These are phyloP conservation scores for Drosophila demipolita DNA, from an alignment of 2,888 invertebrate species.

Conservation along the genomic window DNA sequence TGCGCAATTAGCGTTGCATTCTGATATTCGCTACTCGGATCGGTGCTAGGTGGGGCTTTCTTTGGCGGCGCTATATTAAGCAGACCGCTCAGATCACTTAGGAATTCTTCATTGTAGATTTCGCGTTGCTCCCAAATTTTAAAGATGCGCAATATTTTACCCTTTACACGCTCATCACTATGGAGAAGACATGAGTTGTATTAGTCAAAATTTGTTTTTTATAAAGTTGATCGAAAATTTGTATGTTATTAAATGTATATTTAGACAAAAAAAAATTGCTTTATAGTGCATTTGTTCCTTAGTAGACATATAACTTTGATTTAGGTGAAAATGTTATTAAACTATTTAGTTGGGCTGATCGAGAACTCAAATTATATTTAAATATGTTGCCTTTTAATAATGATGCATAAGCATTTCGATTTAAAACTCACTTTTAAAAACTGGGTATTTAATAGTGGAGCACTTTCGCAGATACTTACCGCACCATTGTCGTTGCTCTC, in stretches of 20 bases:
- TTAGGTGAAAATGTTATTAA: neutral
- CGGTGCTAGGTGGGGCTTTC: slow-evolving; percentile 72
- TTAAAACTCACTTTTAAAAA: neutral
- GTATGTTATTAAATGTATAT: neutral
- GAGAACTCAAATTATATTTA: neutral
- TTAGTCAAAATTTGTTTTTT: neutral
- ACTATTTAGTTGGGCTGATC: neutral
- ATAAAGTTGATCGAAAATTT: neutral
- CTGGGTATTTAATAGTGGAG: slow-evolving; percentile 21
- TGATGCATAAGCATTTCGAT: neutral
- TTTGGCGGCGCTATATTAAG: slow-evolving; percentile 91
- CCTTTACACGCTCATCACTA: slow-evolving; percentile 95
- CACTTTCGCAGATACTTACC: slow-evolving; percentile 85
- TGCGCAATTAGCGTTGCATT: slow-evolving; percentile 90
- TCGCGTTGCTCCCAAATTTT: slow-evolving; percentile 98
- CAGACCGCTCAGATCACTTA: slow-evolving; percentile 93
- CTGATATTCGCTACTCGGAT: slow-evolving; percentile 82
- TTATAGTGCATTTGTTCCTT: neutral
- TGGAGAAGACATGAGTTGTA: slow-evolving; percentile 42
- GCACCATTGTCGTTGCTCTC: slow-evolving; percentile 95
- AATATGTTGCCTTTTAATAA: neutral
- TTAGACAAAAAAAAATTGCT: neutral
- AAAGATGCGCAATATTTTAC: slow-evolving; percentile 94
- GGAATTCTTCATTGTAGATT: slow-evolving; percentile 95
- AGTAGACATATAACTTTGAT: neutral